Evolutionary conservation across 2,113 vertebrate species (phyloP).

Genomic region (Channa argus): DNA sequence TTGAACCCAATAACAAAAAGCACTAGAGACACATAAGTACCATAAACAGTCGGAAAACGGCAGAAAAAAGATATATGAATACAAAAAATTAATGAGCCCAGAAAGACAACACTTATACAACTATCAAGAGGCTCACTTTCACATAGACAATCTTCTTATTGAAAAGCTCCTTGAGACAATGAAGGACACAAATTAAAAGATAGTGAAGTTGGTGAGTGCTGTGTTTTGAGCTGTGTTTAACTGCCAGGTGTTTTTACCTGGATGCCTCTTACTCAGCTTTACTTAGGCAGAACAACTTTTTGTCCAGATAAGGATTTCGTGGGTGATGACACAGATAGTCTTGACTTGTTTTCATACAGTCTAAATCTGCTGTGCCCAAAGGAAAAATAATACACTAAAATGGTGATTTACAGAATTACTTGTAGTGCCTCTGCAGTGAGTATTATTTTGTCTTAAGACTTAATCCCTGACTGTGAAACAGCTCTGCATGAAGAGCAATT

Average conservation of each 20-base stretch:
- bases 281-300: background rate
- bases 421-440: conserved; percentile 28
- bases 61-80: too few species aligned
- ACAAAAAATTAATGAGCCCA: too few species aligned
- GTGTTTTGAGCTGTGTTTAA: background rate
- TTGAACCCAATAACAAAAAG: too few species aligned
- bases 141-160: too few species aligned
- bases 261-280: background rate
- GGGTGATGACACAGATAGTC: conserved; percentile 17
- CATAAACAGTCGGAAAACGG: too few species aligned
- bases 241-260: conserved; percentile 6
- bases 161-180: too few species aligned
- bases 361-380: conserved; percentile 11
- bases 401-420: conserved; percentile 28
- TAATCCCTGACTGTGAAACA: conserved; percentile 58
- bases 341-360: conserved; percentile 9
- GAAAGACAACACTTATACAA: too few species aligned
- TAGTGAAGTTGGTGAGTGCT: too few species aligned
- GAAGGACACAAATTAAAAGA: too few species aligned
- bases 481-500: conserved; percentile 51
- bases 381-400: conserved; percentile 9
- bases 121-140: too few species aligned
- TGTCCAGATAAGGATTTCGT: background rate
- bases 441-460: conserved; percentile 49
- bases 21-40: too few species aligned